These are phyloP conservation scores for Etheostoma nigrum DNA, from an alignment of 2,797 vertebrate genomes.

Conservation along the genomic window DNA sequence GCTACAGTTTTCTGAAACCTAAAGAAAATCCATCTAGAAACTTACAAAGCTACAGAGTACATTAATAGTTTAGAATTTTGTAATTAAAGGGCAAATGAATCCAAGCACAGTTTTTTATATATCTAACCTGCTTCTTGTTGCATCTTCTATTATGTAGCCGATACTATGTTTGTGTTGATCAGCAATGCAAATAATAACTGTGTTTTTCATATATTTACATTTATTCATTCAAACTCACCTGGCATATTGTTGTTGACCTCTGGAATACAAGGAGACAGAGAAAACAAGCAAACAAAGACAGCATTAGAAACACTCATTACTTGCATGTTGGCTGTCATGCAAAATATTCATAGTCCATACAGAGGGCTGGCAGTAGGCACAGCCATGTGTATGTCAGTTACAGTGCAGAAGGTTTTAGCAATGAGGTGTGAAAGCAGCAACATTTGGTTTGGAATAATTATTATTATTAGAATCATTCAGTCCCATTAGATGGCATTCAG, in stretches of 20 bases:
- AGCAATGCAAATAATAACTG: conserved; percentile 5
- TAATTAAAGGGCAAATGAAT: too few species aligned
- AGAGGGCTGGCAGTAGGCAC: conserved; percentile 61
- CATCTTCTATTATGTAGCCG: background rate
- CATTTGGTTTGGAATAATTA: background rate
- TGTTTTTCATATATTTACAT: background rate
- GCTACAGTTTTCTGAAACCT: too few species aligned
- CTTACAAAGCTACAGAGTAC: too few species aligned
- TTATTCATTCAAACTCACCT: conserved; percentile 90
- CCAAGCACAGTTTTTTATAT: too few species aligned
- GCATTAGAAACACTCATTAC: conserved; percentile 88
- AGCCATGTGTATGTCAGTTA: conserved; percentile 89
- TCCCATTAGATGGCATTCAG: background rate
- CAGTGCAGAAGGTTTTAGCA: background rate
- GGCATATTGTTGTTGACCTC: conserved; percentile 91
- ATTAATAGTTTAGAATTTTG: too few species aligned
- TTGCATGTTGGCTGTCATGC: conserved; percentile 96
- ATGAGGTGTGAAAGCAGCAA: conserved; percentile 6
- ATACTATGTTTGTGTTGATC: background rate
- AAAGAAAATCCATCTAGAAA: too few species aligned
- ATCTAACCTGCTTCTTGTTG: too few species aligned
- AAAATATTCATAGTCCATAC: conserved; percentile 83
- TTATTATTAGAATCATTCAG: background rate
- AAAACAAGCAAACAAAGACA: conserved; percentile 65
- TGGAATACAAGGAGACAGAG: conserved; percentile 75